Base-by-base conservation (phyloP, 2,113 vertebrate genomes). In the Actenoides hombroni region DNA sequence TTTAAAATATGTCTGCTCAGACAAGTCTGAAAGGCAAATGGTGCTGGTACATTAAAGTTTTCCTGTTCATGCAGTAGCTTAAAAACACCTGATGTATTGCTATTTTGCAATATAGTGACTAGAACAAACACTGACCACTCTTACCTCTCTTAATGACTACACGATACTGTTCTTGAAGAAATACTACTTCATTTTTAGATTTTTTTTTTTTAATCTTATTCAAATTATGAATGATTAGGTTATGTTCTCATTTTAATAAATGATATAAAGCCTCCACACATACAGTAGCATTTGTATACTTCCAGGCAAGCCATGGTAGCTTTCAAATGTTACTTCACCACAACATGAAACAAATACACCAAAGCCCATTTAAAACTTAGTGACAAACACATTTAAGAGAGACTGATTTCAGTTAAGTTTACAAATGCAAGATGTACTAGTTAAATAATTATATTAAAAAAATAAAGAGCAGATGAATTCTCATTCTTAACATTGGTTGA, bases 291-390 rank as follows among this genome's bases (percentile, higher is more conserved):
- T 96, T 93, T 94, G 73, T 82, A 44, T 46, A 91, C 74, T 95
- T 96, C 33, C 80, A 96, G 81, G 91, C 86, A 93, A 90, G 86
- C 24, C 4, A 70, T 82, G 88, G 82, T 92, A 96, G 88, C 94
- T 96, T 96, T 95, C 95, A 94, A 96, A 96, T 95, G 92, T 96
- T 97, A 95, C 83, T 42, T 42, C 15, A 15, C 42, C 42, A 42
- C 42, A 42, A 65, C 33, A 84, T 49, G 83, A 86, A 96, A 92
- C 80, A 94, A 95, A 95, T 68, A 91, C 8, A 86, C 42, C 82
- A 86, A 35, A 90, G 77, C 28, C 37, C 83, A 84, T 84, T 93
- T 94, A 93, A 94, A 65, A 65, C 74, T 69, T 69, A 78, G 83
- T 69, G 57, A 86, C 83, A 96, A 94, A 88, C 71, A 95, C 49